A percentile compares a stretch with the other conserved stretches of the same genome.
phyloP scores from a whole-genome alignment of 64 coral and sea anemone species.

The Montipora efflorescens region DNA sequence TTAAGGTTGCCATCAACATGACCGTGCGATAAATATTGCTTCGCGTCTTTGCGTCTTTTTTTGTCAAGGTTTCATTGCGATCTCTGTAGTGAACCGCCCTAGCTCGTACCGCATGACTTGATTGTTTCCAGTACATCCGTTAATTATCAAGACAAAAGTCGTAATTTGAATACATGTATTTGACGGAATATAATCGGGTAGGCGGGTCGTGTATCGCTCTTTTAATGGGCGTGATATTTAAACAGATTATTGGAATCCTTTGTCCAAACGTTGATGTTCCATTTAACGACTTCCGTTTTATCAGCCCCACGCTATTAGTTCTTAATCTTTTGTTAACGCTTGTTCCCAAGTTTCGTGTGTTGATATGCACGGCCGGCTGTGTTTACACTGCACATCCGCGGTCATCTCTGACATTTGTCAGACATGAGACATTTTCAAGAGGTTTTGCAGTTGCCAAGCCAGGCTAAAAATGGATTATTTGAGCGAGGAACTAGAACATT shows the following conservation, averaged over 20 bases:
- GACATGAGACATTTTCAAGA: constrained; percentile 40
- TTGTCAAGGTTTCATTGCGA: too few species aligned
- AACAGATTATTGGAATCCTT: constrained; percentile 11
- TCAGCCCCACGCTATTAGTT: constrained; percentile 15
- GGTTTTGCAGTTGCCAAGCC: background rate
- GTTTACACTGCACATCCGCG: constrained; percentile 16
- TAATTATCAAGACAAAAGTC: background rate
- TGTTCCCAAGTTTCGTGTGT: background rate
- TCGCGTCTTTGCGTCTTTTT: too few species aligned
- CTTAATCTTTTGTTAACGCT: background rate
- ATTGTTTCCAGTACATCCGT: background rate
- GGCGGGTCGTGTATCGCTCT: constrained; percentile 1
- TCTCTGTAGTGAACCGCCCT: too few species aligned
- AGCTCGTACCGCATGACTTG: too few species aligned
- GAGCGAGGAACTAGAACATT: background rate
- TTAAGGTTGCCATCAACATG: too few species aligned
- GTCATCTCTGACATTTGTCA: constrained; percentile 32
- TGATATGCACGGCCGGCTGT: background rate
- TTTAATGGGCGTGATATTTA: constrained; percentile 48
- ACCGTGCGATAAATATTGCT: too few species aligned
- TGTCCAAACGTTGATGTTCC: constrained; percentile 11
- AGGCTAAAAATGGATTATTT: constrained; percentile 22
- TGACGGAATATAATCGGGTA: background rate
- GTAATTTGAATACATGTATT: background rate
- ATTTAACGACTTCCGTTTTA: constrained; percentile 44